Conservation (phyloP, 2,888 invertebrate species). For the Azorinus chamasolen region DNA sequence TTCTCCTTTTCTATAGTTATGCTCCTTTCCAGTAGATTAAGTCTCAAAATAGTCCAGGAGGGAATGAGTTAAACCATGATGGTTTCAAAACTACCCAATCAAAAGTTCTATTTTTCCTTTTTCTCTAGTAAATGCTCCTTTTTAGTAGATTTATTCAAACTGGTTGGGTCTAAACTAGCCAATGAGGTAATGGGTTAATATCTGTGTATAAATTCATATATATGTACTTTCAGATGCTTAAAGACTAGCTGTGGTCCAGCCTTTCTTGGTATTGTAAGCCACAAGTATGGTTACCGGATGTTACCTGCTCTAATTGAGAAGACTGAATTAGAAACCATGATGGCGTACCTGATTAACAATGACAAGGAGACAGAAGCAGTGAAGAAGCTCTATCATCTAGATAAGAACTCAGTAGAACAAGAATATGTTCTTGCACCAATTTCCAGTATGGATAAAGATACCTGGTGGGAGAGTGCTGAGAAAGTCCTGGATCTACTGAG, state of each 20-base stretch:
- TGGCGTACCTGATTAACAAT: slow-evolving; percentile 54
- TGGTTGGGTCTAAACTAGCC: no score
- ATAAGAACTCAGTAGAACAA: slow-evolving; percentile 76
- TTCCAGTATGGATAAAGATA: not conserved
- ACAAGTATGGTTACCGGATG: slow-evolving; percentile 81
- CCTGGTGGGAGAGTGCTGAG: slow-evolving; percentile 25
- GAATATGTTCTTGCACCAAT: slow-evolving; percentile 68
- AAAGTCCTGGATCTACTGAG: slow-evolving; percentile 19
- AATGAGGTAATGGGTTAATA: no score
- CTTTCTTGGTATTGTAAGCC: slow-evolving; percentile 75
- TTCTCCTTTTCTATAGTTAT: no score
- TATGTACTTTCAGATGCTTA: slow-evolving; percentile 46
- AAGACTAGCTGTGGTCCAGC: slow-evolving; percentile 58
- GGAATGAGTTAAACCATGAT: no score
- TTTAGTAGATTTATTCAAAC: no score
- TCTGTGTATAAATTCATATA: no score
- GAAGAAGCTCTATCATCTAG: slow-evolving; percentile 73
- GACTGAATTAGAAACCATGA: slow-evolving; percentile 72
- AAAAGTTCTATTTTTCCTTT: no score
- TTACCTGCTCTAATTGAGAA: slow-evolving; percentile 74
- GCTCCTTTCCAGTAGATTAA: no score
- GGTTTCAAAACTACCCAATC: no score
- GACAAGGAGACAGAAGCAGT: slow-evolving; percentile 67
- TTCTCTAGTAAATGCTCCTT: no score
- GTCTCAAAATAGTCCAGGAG: no score